Base-by-base conservation (phyloP, 2,113 vertebrate genomes). In the Scophthalmus maximus region DNA sequence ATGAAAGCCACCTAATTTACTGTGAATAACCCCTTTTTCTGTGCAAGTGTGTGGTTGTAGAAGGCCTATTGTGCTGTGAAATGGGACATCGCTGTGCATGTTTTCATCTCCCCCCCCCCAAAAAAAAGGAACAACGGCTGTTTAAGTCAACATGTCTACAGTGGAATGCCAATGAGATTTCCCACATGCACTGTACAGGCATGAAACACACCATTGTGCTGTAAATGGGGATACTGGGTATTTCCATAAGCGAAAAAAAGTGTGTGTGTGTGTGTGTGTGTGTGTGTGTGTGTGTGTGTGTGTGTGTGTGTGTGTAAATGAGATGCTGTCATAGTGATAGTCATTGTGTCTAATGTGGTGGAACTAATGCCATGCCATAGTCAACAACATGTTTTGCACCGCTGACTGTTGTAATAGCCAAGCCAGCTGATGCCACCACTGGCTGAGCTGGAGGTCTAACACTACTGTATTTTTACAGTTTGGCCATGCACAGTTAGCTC, bases 341-440 rank as follows among this genome's bases (percentile, higher is more conserved):
- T 87, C 80, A 84, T 91, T 89, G 88, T 84, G 86, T 85, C 73
- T 89, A 92, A 92, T 89, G 90, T 62, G 47, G 76, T 84, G 88
- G 89, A 89, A 90, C 89, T 91, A 88, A 92, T 89, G 85, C 72
- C 18, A 42, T 68, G 74, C 82, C 86, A 79, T 73, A 88, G 87
- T 85, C 86, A 88, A 87, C 87, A 89, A 81, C 90, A 90, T 73
- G 90, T 84, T 85, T 85, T 90, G 86, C 87, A 84, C 85, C 86
- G 87, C 83, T 90, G 86, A 82, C 84, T 34, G 77, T 81, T 83
- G 88, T 88, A 89, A 89, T 87, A 78, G 79, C 82, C 15, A 80
- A 78, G 82, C 79, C 85, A 65, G 88, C 73, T 81, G 80, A 90
- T 83, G 29, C 22, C 70, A 61, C 69, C 64, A 8, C 71, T 36